phyloP scores from a whole-genome alignment of 2,888 invertebrate genomes.

The Sympetrum striolatum region DNA sequence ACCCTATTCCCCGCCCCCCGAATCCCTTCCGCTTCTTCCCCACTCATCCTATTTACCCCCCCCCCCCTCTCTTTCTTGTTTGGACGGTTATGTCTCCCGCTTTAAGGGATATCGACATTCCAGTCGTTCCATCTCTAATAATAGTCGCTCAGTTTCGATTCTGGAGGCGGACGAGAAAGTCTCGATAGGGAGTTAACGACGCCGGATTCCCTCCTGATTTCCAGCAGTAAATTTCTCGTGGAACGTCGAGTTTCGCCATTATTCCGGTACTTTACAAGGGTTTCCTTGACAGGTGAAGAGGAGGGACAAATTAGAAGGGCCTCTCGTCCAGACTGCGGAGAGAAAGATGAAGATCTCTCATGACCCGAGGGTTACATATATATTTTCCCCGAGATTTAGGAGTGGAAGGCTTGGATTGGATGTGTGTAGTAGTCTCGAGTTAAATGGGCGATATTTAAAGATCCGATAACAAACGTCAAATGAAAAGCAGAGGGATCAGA shows the following conservation, averaged over 20 bases:
- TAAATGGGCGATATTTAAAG: no score
- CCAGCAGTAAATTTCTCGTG: conserved; percentile 9
- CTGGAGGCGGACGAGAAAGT: not conserved
- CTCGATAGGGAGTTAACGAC: not conserved
- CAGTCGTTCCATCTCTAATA: conserved; percentile 5
- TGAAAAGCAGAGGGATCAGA: no score
- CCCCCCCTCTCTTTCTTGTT: not conserved
- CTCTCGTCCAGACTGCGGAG: not conserved
- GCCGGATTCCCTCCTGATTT: not conserved
- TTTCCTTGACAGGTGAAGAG: not conserved
- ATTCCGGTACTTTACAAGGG: conserved; percentile 16
- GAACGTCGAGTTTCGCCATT: conserved; percentile 10
- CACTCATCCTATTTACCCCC: not conserved
- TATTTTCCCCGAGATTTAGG: not conserved
- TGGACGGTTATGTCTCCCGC: not conserved
- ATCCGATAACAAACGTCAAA: no score
- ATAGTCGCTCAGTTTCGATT: conserved; percentile 5
- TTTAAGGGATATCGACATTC: not conserved
- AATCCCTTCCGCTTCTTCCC: not conserved
- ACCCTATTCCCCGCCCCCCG: not conserved
- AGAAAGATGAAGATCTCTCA: not conserved
- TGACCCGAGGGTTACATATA: not conserved
- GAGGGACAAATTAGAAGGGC: conserved; percentile 11
- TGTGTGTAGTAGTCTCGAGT: no score
- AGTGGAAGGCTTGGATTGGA: no score